Base-by-base conservation (phyloP, 2,888 invertebrate genomes). In the Synanthedon vespiformis region DNA sequence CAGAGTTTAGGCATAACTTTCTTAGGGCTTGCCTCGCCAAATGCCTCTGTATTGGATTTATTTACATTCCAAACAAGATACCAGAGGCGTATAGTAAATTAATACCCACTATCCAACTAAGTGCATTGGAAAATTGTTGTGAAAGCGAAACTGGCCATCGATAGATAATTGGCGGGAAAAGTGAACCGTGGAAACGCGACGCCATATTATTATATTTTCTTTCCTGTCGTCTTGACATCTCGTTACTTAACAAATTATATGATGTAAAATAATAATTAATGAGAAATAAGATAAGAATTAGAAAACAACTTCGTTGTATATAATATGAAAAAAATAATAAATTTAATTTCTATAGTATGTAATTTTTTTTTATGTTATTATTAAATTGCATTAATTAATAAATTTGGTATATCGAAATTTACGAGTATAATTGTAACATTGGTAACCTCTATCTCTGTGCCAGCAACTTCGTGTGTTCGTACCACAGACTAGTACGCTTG, bases 101-200 rank as follows among this genome's bases (percentile, higher is more conserved):
- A 57, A 52, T 54, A 51, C 56, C 56, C 56, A 60, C 58, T 51
- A 52, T 40, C 53, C 56, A 60, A 63, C 57, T 61, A 56, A 58
- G 58, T 56, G 51, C 54, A 61, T 63, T 59, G 66, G 66, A 71
- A 72, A 71, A 67, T 61, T 65, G 61, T 58, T 60, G 72, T 67
- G 82, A 85, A 85, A 85, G 85, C 76, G 75, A 80, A 74, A 74
- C 72, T 65, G 60, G 63, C 62, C 60, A 66, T 63, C 61, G 60
- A 66, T 63, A 57, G 59, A 63, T 74, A 76, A 75, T 77, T 76
- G 68, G 65, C 68, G 70, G 73, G 76, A 79, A 83, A 81, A 75
- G 72, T 72, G 64, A 65, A 62, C 62, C 60, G 66, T 60, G 68
- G 64, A 69, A 67, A 58, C 62, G 59, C 63, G 61, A 59, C 53